A percentile compares a stretch with the other conserved stretches of the same genome.
Evolutionary conservation across 2,888 invertebrate species (phyloP).

Genomic region (Chaitophorus viminalis): DNA sequence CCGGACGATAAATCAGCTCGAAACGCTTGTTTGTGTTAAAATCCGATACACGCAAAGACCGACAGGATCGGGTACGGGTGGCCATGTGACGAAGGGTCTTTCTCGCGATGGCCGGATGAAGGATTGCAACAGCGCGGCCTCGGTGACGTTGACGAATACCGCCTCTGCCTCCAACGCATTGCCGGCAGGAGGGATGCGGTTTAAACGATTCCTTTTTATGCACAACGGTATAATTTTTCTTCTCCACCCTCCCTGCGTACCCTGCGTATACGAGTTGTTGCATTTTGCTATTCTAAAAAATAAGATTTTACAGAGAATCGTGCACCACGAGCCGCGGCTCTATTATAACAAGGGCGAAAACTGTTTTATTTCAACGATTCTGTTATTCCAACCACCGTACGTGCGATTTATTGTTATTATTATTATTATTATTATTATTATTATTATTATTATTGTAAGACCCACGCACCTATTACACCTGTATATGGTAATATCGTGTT

Average conservation of each 20-base stretch:
- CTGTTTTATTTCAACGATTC: not conserved
- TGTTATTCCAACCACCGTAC: not conserved
- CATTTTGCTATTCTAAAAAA: not conserved
- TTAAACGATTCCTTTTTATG: constrained; percentile 49
- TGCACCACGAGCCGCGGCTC: not conserved
- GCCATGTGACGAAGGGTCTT: constrained; percentile 51
- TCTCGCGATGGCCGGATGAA: constrained; percentile 39
- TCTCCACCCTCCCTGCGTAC: not conserved
- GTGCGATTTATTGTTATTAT: no score
- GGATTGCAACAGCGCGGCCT: constrained; percentile 37
- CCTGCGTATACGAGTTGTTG: not conserved
- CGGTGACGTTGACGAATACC: constrained; percentile 59
- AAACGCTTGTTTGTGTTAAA: constrained; percentile 57
- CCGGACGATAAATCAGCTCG: constrained; percentile 54
- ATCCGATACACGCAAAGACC: constrained; percentile 43
- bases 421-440: no score
- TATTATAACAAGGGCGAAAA: not conserved
- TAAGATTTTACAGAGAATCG: not conserved
- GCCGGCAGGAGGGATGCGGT: not conserved
- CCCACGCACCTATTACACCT: not conserved
- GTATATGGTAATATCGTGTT: not conserved
- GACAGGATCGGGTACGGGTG: not conserved
- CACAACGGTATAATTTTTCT: constrained; percentile 13
- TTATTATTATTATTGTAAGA: no score
- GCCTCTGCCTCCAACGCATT: not conserved